Evolutionary conservation across 2,888 invertebrate genomes (phyloP).

Genomic region (Tenthredo amoena): DNA sequence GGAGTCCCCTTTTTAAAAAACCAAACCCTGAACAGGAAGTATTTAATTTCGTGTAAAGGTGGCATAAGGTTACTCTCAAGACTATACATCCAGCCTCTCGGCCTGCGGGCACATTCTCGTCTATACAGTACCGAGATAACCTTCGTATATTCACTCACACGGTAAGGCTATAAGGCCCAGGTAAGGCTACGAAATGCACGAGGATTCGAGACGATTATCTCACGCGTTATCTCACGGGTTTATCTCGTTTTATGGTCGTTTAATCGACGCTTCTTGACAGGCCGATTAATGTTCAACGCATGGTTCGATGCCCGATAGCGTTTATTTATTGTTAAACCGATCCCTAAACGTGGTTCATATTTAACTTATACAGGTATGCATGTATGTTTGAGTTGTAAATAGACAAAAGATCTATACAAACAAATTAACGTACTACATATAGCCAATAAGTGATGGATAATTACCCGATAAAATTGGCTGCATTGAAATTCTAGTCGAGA

Average conservation of each 20-base stretch:
- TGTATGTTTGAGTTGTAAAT: neutral
- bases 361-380: neutral
- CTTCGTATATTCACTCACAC: constrained; percentile 21
- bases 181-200: constrained; percentile 51
- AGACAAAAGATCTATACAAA: neutral
- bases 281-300: constrained; percentile 50
- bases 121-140: constrained; percentile 22
- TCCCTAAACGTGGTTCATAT: constrained; percentile 34
- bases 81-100: constrained; percentile 24
- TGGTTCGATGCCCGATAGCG: constrained; percentile 53
- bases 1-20: constrained; percentile 21
- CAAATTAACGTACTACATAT: neutral
- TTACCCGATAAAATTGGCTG: constrained; percentile 1
- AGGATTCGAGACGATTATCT: constrained; percentile 46
- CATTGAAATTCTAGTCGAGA: constrained; percentile 38
- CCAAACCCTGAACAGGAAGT: constrained; percentile 41
- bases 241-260: constrained; percentile 53
- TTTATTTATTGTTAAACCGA: constrained; percentile 51
- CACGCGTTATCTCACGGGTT: constrained; percentile 45
- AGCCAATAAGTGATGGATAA: neutral
- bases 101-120: constrained; percentile 44
- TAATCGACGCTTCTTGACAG: constrained; percentile 51
- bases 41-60: constrained; percentile 52
- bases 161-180: constrained; percentile 6
- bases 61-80: constrained; percentile 51